Conservation (phyloP, 2,888 invertebrate genomes). For the Himalopsyche kuldschensis region DNA sequence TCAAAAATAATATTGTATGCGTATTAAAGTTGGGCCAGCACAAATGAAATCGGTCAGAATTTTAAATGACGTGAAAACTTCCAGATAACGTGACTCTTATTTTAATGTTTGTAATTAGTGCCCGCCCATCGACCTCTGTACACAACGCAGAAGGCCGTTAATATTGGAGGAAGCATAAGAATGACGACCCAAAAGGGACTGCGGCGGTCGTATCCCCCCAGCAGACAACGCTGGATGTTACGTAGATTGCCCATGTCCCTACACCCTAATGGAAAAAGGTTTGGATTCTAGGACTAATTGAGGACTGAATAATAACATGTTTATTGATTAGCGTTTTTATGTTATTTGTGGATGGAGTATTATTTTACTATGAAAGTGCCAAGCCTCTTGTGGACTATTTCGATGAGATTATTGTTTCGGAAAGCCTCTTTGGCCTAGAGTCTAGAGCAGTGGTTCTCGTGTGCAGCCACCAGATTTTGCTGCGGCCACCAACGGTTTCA, state of each 20-base stretch:
- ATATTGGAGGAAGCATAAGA: not conserved
- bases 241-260: not conserved
- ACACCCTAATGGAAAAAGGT: slow-evolving; percentile 1
- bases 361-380: not conserved
- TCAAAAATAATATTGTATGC: not conserved
- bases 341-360: not conserved
- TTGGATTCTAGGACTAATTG: not conserved
- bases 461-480: too few relatives aligned
- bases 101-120: slow-evolving; percentile 17
- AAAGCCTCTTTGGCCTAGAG: too few relatives aligned
- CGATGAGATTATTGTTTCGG: too few relatives aligned
- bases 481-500: too few relatives aligned
- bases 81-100: slow-evolving; percentile 15
- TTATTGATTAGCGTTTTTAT: not conserved
- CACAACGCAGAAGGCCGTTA: not conserved
- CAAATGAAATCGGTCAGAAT: slow-evolving; percentile 17
- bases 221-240: not conserved
- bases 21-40: not conserved
- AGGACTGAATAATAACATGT: not conserved
- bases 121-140: slow-evolving; percentile 9
- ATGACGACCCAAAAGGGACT: not conserved
- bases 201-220: not conserved
- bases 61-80: slow-evolving; percentile 22
- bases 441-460: too few relatives aligned
- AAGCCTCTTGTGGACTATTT: too few relatives aligned